These are phyloP conservation scores for Sinella curviseta DNA, from an alignment of 1,140 invertebrate genomes.

Conservation along the genomic window DNA sequence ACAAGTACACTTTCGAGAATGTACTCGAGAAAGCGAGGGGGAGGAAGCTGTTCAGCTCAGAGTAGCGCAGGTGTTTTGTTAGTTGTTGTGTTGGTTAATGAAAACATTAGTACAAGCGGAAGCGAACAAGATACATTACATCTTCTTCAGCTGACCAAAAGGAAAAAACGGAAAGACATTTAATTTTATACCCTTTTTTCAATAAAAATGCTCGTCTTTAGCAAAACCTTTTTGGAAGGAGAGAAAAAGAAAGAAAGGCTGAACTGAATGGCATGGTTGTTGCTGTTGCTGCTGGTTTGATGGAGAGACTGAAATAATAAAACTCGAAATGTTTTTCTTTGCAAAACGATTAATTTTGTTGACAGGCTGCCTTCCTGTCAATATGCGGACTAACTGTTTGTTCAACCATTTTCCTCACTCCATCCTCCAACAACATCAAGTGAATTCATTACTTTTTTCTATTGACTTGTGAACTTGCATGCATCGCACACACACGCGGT, in stretches of 20 bases:
- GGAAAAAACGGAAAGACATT: background rate
- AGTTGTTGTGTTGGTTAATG: background rate
- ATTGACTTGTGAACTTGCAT: slow-evolving; percentile 13
- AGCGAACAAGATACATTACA: background rate
- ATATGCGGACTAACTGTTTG: slow-evolving; percentile 27
- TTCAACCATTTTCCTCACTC: background rate
- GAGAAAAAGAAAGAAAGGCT: slow-evolving; percentile 35
- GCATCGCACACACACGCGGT: too few species aligned
- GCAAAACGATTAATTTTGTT: slow-evolving; percentile 42
- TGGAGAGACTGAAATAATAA: slow-evolving; percentile 39
- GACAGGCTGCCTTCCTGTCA: slow-evolving; percentile 43
- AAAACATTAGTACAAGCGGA: background rate
- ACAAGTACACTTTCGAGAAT: too few species aligned
- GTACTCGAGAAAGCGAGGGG: too few species aligned
- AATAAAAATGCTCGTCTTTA: background rate
- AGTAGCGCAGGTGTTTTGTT: slow-evolving; percentile 14
- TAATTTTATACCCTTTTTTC: background rate
- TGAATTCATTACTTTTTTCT: slow-evolving; percentile 22
- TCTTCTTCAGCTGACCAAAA: background rate
- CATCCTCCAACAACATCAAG: too few species aligned
- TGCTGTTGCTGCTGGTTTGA: background rate
- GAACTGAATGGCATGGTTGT: too few species aligned
- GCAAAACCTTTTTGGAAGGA: slow-evolving; percentile 32
- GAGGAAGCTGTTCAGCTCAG: too few species aligned
- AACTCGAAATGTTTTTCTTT: slow-evolving; percentile 39